A percentile compares a stretch with the other conserved stretches of the same genome.
Evolutionary conservation across 2,113 vertebrate genomes (phyloP).

Genomic region (Gallinago paraguaiae): DNA sequence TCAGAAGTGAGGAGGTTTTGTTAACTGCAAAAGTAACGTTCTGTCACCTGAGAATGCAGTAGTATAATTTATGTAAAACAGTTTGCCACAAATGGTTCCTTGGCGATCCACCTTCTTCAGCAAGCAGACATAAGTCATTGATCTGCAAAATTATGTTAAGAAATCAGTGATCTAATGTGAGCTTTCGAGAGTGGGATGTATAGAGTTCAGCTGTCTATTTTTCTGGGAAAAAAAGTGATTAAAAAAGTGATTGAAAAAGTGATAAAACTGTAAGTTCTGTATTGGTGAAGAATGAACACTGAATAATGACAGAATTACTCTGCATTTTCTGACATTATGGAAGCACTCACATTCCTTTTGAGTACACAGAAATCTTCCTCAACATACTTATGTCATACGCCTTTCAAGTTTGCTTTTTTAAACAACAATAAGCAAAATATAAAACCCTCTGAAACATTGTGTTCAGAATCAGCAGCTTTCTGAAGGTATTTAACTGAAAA

Average conservation of each 20-base stretch:
- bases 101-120: background rate
- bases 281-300: background rate
- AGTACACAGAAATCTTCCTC: background rate
- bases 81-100: background rate
- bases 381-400: background rate
- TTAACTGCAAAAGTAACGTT: background rate
- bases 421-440: background rate
- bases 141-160: background rate
- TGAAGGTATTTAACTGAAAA: background rate
- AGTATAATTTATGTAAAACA: background rate
- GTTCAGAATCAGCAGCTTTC: background rate
- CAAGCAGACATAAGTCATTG: background rate
- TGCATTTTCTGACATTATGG: background rate
- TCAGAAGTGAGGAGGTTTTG: background rate
- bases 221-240: background rate
- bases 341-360: background rate
- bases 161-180: background rate
- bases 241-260: background rate
- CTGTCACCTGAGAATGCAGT: background rate
- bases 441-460: background rate
- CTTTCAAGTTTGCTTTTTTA: background rate
- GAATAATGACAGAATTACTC: background rate
- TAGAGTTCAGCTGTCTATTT: background rate
- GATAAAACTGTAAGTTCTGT: background rate
- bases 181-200: background rate